These are phyloP conservation scores for Acyrthosiphon pisum DNA, from an alignment of 1,140 invertebrate species.

Conservation along the genomic window DNA sequence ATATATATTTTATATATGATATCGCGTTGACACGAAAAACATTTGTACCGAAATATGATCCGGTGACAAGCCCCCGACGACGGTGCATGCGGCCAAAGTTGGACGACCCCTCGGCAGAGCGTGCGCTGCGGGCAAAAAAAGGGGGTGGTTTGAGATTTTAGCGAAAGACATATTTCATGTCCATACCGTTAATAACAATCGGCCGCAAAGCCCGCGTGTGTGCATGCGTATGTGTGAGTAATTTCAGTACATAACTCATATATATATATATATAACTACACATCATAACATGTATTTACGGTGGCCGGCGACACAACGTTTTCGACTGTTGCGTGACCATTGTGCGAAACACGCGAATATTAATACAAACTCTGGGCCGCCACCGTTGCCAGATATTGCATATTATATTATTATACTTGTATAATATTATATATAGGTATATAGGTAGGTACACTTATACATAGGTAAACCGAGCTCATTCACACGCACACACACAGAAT, in stretches of 20 bases:
- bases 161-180: constrained; percentile 16
- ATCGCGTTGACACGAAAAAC: background rate
- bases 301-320: constrained; percentile 39
- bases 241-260: background rate
- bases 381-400: background rate
- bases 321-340: constrained; percentile 49
- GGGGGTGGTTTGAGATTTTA: background rate
- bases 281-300: background rate
- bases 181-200: constrained; percentile 11
- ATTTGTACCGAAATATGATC: background rate
- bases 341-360: constrained; percentile 37
- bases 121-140: background rate
- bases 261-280: background rate
- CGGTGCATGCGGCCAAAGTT: background rate
- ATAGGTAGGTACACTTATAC: background rate
- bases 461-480: background rate
- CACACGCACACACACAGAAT: background rate
- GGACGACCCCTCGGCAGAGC: background rate
- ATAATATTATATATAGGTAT: no score
- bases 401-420: background rate
- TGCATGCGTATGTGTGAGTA: no score
- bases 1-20: background rate
- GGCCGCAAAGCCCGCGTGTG: background rate
- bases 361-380: background rate
- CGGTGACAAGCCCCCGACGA: background rate